Conservation (phyloP, 1,140 invertebrate genomes). For the Scaptomyza graminum region DNA sequence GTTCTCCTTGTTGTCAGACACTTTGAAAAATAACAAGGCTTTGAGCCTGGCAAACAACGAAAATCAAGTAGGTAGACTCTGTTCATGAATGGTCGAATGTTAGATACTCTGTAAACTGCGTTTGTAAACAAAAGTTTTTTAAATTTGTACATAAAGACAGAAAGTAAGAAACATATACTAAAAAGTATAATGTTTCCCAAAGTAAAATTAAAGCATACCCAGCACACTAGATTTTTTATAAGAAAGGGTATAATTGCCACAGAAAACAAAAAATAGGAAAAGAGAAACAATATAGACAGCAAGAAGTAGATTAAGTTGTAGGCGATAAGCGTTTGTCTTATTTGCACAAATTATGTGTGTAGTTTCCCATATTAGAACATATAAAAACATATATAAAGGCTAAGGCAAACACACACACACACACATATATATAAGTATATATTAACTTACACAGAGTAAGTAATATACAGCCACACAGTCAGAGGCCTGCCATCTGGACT, state of each 20-base stretch:
- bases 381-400: conserved; percentile 68
- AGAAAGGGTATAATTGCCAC: not conserved
- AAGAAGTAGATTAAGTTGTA: not conserved
- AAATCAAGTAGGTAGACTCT: not conserved
- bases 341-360: conserved; percentile 36
- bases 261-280: conserved; percentile 5
- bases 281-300: conserved; percentile 1
- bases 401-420: conserved; percentile 22
- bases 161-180: too few species aligned
- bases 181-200: too few species aligned
- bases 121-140: too few species aligned
- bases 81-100: not conserved
- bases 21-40: conserved; percentile 42
- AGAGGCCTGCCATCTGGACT: not conserved
- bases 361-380: conserved; percentile 2
- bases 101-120: conserved; percentile 2
- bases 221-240: too few species aligned
- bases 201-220: too few species aligned
- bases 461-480: conserved; percentile 1
- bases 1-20: conserved; percentile 16
- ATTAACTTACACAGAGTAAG: conserved; percentile 1
- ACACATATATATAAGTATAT: not conserved
- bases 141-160: too few species aligned
- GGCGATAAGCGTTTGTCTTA: conserved; percentile 31
- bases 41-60: conserved; percentile 16